These are phyloP conservation scores for Anoplopoma fimbria DNA, from an alignment of 2,113 vertebrate genomes.

Conservation along the genomic window DNA sequence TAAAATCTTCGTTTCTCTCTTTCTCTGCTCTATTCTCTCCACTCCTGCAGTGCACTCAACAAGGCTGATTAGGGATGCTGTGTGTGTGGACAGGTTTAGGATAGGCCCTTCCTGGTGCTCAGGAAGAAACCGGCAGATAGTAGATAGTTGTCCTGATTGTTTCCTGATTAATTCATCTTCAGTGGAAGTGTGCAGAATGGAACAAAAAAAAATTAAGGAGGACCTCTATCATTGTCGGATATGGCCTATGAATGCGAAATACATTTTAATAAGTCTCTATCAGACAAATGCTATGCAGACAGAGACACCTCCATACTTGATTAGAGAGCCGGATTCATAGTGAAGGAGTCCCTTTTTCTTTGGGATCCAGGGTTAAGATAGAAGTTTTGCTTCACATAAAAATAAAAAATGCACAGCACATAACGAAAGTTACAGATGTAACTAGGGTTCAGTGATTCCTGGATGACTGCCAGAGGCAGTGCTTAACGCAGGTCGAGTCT, in stretches of 20 bases:
- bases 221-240: conserved; percentile 21
- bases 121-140: conserved; percentile 19
- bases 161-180: conserved; percentile 43
- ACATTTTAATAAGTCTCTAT: conserved; percentile 45
- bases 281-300: conserved; percentile 12
- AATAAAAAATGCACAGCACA: neutral
- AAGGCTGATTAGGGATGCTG: conserved; percentile 38
- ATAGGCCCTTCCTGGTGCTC: conserved; percentile 34
- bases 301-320: conserved; percentile 28
- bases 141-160: conserved; percentile 42
- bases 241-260: conserved; percentile 29
- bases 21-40: neutral
- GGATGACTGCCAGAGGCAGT: too few species aligned
- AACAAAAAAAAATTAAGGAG: conserved; percentile 4
- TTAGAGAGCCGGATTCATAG: conserved; percentile 9
- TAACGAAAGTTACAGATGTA: too few species aligned
- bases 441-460: too few species aligned
- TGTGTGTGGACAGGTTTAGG: conserved; percentile 31
- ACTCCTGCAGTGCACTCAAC: neutral
- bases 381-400: neutral
- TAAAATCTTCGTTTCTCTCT: neutral
- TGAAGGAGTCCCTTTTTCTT: neutral
- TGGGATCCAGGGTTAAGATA: neutral
- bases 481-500: too few species aligned
- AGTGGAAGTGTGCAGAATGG: conserved; percentile 24